Evolutionary conservation across 2,113 vertebrate species (phyloP).

Genomic region (Petrocephalus microphthalmus): DNA sequence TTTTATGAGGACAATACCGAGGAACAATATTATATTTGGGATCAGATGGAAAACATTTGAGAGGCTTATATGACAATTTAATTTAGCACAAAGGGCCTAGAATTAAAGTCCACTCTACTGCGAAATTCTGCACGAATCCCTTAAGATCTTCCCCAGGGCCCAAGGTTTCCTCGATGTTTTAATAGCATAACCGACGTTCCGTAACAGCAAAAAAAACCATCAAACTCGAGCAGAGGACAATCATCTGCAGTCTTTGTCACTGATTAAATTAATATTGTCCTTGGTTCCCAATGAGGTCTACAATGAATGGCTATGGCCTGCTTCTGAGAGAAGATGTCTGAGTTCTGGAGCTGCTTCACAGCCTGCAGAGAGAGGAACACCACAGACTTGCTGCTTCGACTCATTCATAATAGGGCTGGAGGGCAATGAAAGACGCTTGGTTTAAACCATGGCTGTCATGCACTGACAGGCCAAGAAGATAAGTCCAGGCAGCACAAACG

Average conservation of each 20-base stretch:
- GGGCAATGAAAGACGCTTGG: not conserved
- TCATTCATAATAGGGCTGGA: not conserved
- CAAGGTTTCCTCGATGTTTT: not conserved
- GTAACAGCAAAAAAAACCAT: not conserved
- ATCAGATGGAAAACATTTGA: conserved; percentile 10
- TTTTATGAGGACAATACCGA: conserved; percentile 1
- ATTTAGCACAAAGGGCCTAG: not conserved
- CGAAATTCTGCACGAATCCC: not conserved
- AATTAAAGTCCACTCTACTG: not conserved
- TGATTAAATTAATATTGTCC: not conserved
- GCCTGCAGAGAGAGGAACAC: not conserved
- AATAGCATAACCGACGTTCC: not conserved
- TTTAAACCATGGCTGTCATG: not conserved
- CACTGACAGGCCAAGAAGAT: too few relatives aligned
- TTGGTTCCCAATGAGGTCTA: not conserved
- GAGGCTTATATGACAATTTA: not conserved
- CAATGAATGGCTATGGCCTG: not conserved
- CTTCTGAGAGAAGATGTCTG: not conserved
- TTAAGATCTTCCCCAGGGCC: not conserved
- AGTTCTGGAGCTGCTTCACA: not conserved
- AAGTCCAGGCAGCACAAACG: not conserved
- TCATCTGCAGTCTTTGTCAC: not conserved
- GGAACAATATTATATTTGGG: not conserved
- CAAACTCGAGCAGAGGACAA: not conserved
- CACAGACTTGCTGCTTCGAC: not conserved